These are phyloP conservation scores for Trematomus bernacchii DNA, from an alignment of 2,797 vertebrate species.

Conservation along the genomic window DNA sequence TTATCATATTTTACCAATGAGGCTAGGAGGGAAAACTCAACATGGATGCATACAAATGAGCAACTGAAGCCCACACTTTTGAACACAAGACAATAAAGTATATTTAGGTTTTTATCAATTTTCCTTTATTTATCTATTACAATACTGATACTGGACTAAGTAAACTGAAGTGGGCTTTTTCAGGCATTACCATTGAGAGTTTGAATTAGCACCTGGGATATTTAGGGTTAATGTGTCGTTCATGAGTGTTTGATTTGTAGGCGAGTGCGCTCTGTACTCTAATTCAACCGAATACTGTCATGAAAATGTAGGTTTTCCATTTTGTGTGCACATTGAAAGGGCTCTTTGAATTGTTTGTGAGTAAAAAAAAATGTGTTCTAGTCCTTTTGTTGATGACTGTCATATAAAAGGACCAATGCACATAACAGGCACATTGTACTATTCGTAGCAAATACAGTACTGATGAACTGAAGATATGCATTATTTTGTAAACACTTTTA, in stretches of 20 bases:
- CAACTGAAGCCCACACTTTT: conserved; percentile 43
- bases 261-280: conserved; percentile 78
- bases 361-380: conserved; percentile 77
- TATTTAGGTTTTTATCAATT: conserved; percentile 25
- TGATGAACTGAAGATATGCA: conserved; percentile 89
- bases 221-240: conserved; percentile 64
- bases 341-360: conserved; percentile 88
- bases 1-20: conserved; percentile 29
- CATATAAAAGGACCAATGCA: conserved; percentile 86
- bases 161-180: conserved; percentile 49
- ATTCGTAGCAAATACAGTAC: conserved; percentile 89
- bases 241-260: conserved; percentile 76
- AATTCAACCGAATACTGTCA: conserved; percentile 85
- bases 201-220: conserved; percentile 49
- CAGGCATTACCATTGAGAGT: conserved; percentile 56
- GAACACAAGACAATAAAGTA: conserved; percentile 39
- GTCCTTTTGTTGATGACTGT: conserved; percentile 83
- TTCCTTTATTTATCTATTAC: conserved; percentile 32
- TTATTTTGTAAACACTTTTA: conserved; percentile 88
- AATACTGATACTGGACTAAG: conserved; percentile 37
- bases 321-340: conserved; percentile 90
- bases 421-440: conserved; percentile 88
- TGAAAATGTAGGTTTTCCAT: conserved; percentile 85
- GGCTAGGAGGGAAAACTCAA: conserved; percentile 24
- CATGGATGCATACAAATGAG: conserved; percentile 45